Base-by-base conservation (phyloP, 2,113 vertebrate species). In the Esox niger region DNA sequence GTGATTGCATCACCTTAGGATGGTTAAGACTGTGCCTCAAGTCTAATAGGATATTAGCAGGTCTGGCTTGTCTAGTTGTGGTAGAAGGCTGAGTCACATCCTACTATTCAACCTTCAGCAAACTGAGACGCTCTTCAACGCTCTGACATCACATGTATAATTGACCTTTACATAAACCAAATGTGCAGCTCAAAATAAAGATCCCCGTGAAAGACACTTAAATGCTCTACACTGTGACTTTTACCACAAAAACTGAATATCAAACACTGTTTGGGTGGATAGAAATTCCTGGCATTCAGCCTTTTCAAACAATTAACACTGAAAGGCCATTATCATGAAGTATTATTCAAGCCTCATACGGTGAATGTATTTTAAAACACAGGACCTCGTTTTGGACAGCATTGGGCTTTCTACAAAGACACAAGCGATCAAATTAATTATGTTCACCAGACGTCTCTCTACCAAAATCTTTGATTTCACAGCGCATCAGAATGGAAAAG, bases 231-330 rank as follows among this genome's bases (percentile, higher is more conserved):
- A 80, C 85, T 82, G 64, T 91, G 90, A 91, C 91, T 92, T 92
- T 92, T 91, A 89, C 79, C 87, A 82, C 88, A 80, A 86, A 90
- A 88, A 90, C 88, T 84, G 79, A 90, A 90, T 89, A 75, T 77
- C 82, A 79, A 89, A 82, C 82, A 73, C 43, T 77, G 84, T 80
- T 66, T 76, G 84, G 70, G 35, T 49, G 8, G 20, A n/a, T n/a
- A n/a, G n/a, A n/a, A n/a, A n/a, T n/a, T n/a, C n/a, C n/a, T n/a
- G n/a, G n/a, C n/a, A n/a, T n/a, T n/a, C n/a, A n/a, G n/a, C n/a
- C n/a, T n/a, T n/a, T n/a, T n/a, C n/a, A n/a, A n/a, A n/a, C n/a
- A n/a, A n/a, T n/a, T n/a, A n/a, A n/a, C n/a, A n/a, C n/a, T n/a
- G n/a, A n/a, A n/a, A n/a, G n/a, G n/a, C n/a, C n/a, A n/a, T n/a